Evolutionary conservation across 2,888 invertebrate genomes (phyloP).

Genomic region (Lepidochrysops patricia): DNA sequence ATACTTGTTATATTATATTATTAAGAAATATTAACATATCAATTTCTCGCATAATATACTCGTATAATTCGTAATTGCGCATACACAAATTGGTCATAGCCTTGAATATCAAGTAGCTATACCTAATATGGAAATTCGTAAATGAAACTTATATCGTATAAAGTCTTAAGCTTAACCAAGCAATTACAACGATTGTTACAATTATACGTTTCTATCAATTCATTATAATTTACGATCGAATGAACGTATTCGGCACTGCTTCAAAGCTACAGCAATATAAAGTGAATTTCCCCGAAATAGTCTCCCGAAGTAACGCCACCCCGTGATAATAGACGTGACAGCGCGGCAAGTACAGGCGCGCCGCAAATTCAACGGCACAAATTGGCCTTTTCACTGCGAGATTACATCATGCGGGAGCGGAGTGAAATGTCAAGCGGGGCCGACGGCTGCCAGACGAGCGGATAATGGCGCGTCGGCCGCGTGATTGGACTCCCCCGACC

Average conservation of each 20-base stretch:
- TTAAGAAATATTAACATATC: slow-evolving; percentile 9
- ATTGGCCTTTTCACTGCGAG: slow-evolving; percentile 75
- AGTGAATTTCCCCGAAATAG: slow-evolving; percentile 34
- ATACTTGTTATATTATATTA: neutral
- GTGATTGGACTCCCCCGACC: slow-evolving; percentile 64
- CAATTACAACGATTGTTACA: neutral
- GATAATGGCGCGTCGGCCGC: slow-evolving; percentile 74
- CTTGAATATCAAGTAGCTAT: slow-evolving; percentile 11
- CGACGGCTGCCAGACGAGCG: slow-evolving; percentile 74
- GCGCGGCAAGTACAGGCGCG: slow-evolving; percentile 64
- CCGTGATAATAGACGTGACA: slow-evolving; percentile 64
- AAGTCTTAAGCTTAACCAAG: neutral
- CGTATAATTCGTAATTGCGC: too few species aligned
- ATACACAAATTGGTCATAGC: slow-evolving; percentile 7
- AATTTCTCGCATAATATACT: slow-evolving; percentile 4
- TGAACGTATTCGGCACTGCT: neutral
- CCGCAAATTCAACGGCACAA: slow-evolving; percentile 74
- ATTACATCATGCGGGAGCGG: slow-evolving; percentile 75
- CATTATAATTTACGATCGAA: neutral
- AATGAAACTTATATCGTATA: slow-evolving; percentile 7
- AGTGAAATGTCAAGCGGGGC: slow-evolving; percentile 75
- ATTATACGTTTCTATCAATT: neutral
- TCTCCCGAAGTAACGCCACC: slow-evolving; percentile 34
- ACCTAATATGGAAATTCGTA: slow-evolving; percentile 2
- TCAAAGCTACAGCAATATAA: slow-evolving; percentile 24